Evolutionary conservation across 2,797 vertebrate species (phyloP).

Genomic region (Falco biarmicus): DNA sequence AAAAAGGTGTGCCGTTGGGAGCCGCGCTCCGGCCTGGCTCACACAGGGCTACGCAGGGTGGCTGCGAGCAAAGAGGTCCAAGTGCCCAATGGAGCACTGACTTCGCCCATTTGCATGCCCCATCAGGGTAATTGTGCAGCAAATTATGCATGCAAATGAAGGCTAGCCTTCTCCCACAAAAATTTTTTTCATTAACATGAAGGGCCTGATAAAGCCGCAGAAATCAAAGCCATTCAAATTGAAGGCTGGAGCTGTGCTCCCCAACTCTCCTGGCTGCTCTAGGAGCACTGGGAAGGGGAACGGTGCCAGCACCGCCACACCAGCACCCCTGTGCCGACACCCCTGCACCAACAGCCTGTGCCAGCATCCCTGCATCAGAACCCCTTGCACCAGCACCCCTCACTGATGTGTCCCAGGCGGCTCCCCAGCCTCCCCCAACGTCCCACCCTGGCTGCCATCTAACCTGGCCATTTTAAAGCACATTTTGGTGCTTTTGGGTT

Average conservation of each 20-base stretch:
- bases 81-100: not conserved
- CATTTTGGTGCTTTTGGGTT: not conserved
- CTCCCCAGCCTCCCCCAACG: not conserved
- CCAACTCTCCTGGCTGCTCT: not conserved
- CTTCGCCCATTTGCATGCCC: slow-evolving; percentile 1
- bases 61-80: not conserved
- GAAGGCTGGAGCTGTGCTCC: not conserved
- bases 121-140: slow-evolving; percentile 44
- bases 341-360: not conserved
- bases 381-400: too few species aligned
- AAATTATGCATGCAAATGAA: slow-evolving; percentile 26
- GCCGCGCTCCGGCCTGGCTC: not conserved
- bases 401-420: fast-evolving
- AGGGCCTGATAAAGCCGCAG: not conserved
- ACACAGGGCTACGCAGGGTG: not conserved
- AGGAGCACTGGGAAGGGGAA: not conserved
- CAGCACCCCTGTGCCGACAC: not conserved
- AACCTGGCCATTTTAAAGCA: not conserved
- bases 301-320: not conserved
- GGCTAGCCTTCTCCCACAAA: slow-evolving; percentile 43
- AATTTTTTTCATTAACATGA: slow-evolving; percentile 46
- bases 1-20: not conserved
- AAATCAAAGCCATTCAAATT: slow-evolving; percentile 70
- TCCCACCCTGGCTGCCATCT: not conserved
- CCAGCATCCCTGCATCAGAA: too few species aligned